A percentile compares a stretch with the other conserved stretches of the same genome.
Evolutionary conservation across 2,888 invertebrate species (phyloP).

Genomic region (Cantharis nigra): DNA sequence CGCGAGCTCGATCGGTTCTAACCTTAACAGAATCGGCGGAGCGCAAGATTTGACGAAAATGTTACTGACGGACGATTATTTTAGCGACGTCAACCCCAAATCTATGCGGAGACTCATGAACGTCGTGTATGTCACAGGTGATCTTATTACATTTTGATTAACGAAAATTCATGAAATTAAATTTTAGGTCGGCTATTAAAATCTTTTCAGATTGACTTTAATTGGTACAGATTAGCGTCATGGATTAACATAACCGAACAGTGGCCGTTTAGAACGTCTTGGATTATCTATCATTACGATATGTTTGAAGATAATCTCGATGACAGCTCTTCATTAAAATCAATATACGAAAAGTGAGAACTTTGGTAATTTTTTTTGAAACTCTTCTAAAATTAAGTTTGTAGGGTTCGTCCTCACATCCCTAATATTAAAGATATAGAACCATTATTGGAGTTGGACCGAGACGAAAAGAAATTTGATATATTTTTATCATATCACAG

Average conservation of each 20-base stretch:
- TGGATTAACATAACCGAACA: constrained; percentile 99
- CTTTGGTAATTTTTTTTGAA: neutral
- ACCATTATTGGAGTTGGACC: constrained; percentile 86
- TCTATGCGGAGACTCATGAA: constrained; percentile 97
- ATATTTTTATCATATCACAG: constrained; percentile 90
- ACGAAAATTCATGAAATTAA: constrained; percentile 1
- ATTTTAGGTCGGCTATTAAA: constrained; percentile 86
- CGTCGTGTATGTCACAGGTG: constrained; percentile 93
- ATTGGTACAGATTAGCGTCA: constrained; percentile 96
- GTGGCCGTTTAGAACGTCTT: constrained; percentile 97
- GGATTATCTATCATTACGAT: constrained; percentile 95
- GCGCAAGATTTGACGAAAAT: constrained; percentile 77
- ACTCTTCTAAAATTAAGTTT: constrained; percentile 23
- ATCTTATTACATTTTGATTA: neutral
- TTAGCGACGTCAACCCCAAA: constrained; percentile 97
- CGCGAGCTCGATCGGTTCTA: constrained; percentile 89
- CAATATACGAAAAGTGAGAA: constrained; percentile 89
- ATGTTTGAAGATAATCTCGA: constrained; percentile 85
- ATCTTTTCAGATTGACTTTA: constrained; percentile 98
- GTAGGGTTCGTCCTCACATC: constrained; percentile 79
- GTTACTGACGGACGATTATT: constrained; percentile 95
- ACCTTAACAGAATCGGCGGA: constrained; percentile 77
- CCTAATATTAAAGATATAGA: constrained; percentile 85
- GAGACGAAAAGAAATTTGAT: constrained; percentile 93
- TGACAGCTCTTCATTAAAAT: constrained; percentile 83